These are phyloP conservation scores for Stenolophus ochropezus DNA, from an alignment of 2,888 invertebrate species.

Conservation along the genomic window DNA sequence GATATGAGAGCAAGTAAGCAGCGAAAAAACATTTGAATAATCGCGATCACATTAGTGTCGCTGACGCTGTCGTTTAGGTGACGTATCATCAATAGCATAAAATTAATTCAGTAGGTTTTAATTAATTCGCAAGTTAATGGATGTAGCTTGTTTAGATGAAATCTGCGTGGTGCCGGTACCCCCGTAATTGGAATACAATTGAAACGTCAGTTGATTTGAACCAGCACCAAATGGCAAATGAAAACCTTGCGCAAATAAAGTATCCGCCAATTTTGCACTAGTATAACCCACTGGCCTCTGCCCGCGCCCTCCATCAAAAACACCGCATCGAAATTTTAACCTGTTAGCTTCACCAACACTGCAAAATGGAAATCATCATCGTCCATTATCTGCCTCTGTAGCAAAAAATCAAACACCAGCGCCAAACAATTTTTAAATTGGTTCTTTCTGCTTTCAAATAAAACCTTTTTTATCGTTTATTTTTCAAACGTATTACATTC, in stretches of 20 bases:
- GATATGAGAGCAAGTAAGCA: conserved; percentile 13
- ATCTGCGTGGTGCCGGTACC: conserved; percentile 67
- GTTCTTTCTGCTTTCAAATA: neutral
- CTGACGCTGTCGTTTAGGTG: conserved; percentile 36
- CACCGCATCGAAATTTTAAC: conserved; percentile 1
- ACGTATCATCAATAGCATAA: conserved; percentile 47
- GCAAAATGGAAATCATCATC: neutral
- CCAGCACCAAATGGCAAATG: conserved; percentile 64
- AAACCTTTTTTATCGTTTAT: neutral
- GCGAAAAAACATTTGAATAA: conserved; percentile 30
- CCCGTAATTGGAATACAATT: conserved; percentile 69
- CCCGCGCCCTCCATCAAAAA: conserved; percentile 29
- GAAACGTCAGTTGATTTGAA: conserved; percentile 67
- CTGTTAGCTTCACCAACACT: conserved; percentile 18
- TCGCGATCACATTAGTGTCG: conserved; percentile 35
- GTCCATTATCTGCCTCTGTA: neutral
- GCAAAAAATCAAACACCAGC: neutral
- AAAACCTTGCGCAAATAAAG: conserved; percentile 67
- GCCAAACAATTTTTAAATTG: neutral
- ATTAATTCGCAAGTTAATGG: conserved; percentile 66
- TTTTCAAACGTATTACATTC: neutral
- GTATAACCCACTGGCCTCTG: conserved; percentile 48
- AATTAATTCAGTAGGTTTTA: conserved; percentile 56
- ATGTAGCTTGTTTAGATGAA: conserved; percentile 67
- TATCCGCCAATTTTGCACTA: conserved; percentile 38